Evolutionary conservation across 2,888 invertebrate genomes (phyloP).

Genomic region (Cephonodes hylas): DNA sequence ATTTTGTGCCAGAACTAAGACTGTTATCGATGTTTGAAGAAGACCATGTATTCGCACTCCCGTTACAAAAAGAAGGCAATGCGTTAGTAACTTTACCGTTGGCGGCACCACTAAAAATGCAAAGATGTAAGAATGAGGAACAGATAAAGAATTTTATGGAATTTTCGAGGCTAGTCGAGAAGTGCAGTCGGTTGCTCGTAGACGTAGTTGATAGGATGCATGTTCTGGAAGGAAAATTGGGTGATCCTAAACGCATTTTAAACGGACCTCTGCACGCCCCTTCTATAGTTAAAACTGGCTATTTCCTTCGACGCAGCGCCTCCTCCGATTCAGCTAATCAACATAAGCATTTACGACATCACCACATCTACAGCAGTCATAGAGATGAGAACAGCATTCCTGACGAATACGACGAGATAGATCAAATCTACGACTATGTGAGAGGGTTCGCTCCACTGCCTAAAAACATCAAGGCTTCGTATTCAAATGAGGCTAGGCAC

Average conservation of each 20-base stretch:
- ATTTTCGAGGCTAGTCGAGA: slow-evolving; percentile 89
- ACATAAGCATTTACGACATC: slow-evolving; percentile 77
- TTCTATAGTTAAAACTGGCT: slow-evolving; percentile 82
- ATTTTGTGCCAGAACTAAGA: slow-evolving; percentile 92
- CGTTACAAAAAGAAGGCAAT: slow-evolving; percentile 89
- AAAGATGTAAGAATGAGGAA: slow-evolving; percentile 91
- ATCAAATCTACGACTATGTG: slow-evolving; percentile 98
- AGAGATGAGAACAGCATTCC: slow-evolving; percentile 85
- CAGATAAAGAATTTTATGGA: slow-evolving; percentile 88
- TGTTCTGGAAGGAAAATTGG: slow-evolving; percentile 89
- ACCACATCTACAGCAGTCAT: slow-evolving; percentile 78
- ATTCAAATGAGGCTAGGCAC: slow-evolving; percentile 76
- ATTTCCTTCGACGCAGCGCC: slow-evolving; percentile 87
- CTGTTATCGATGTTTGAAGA: slow-evolving; percentile 92
- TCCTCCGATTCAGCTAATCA: slow-evolving; percentile 88
- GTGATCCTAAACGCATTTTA: slow-evolving; percentile 81
- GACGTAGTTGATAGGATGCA: slow-evolving; percentile 91
- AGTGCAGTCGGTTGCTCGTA: slow-evolving; percentile 86
- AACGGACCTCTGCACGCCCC: slow-evolving; percentile 68
- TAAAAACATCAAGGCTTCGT: slow-evolving; percentile 87
- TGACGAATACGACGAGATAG: slow-evolving; percentile 96
- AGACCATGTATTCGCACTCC: slow-evolving; percentile 91
- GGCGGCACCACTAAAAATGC: slow-evolving; percentile 91
- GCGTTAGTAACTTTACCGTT: slow-evolving; percentile 91
- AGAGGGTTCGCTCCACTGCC: slow-evolving; percentile 95